A percentile compares a stretch with the other conserved stretches of the same genome.
Evolutionary conservation across 1,140 invertebrate species (phyloP).

Genomic region (Centruroides sculpturatus): DNA sequence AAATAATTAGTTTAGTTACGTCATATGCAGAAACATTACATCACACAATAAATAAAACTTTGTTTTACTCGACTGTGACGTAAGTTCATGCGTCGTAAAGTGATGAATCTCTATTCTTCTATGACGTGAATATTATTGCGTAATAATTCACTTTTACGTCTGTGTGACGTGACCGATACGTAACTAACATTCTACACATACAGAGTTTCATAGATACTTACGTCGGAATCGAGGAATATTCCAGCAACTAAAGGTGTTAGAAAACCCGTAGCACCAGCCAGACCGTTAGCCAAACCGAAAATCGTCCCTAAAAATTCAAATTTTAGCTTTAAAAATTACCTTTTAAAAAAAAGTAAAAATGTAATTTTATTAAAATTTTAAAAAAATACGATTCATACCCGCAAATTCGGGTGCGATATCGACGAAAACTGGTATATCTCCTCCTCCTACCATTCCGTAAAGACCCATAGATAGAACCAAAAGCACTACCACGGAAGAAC

Average conservation of each 20-base stretch:
- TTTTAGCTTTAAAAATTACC: neutral
- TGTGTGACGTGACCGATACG: neutral
- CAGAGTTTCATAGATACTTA: neutral
- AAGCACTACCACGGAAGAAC: slow-evolving; percentile 12
- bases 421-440: slow-evolving; percentile 29
- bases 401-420: slow-evolving; percentile 62
- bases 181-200: neutral
- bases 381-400: slow-evolving; percentile 28
- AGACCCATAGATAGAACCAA: slow-evolving; percentile 17
- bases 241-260: slow-evolving; percentile 11
- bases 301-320: slow-evolving; percentile 31
- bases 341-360: neutral
- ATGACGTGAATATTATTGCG: too few species aligned
- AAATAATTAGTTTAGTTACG: neutral
- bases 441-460: slow-evolving; percentile 18
- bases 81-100: too few species aligned
- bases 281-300: slow-evolving; percentile 12
- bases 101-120: too few species aligned
- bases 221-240: slow-evolving; percentile 11
- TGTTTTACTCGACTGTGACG: too few species aligned
- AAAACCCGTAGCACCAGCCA: slow-evolving; percentile 13
- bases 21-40: neutral
- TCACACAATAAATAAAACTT: neutral
- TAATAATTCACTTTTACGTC: neutral
- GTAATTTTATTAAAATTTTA: neutral